Conservation (phyloP, 2,113 vertebrate genomes). For the Nanorana parkeri region DNA sequence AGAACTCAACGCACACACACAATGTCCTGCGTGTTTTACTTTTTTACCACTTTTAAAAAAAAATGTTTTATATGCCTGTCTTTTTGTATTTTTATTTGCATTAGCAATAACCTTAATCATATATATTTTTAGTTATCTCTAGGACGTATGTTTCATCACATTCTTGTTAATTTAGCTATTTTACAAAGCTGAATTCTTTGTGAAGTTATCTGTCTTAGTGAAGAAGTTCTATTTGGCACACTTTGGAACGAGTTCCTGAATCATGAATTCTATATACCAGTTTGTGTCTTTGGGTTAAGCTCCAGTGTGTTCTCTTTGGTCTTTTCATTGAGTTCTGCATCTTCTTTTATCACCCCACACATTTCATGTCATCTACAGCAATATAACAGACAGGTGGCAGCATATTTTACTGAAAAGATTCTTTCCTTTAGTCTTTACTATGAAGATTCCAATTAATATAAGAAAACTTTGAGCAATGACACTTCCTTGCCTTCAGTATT, state of each 20-base stretch:
- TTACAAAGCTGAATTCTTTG: not conserved
- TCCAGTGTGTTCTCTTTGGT: slow-evolving; percentile 45
- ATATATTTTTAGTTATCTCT: no score
- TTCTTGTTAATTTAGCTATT: no score
- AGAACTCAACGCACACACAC: no score
- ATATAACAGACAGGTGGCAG: slow-evolving; percentile 53
- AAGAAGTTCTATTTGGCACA: not conserved
- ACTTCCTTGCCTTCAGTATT: slow-evolving; percentile 53
- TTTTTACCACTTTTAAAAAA: no score
- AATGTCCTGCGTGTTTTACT: no score
- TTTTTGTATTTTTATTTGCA: no score
- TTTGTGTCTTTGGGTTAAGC: slow-evolving; percentile 41
- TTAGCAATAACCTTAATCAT: no score
- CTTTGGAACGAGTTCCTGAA: slow-evolving; percentile 2
- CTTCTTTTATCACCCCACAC: slow-evolving; percentile 47
- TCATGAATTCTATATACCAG: slow-evolving; percentile 23
- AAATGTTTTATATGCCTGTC: no score
- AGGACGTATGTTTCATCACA: no score
- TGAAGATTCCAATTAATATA: slow-evolving; percentile 45
- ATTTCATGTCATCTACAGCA: slow-evolving; percentile 19
- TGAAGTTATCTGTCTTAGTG: not conserved
- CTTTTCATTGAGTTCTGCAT: slow-evolving; percentile 46
- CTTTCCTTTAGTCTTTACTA: slow-evolving; percentile 36
- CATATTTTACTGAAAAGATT: slow-evolving; percentile 38
- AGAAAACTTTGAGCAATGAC: slow-evolving; percentile 37